Percentiles rank a stretch among this genome's conserved stretches.
Evolutionary conservation across 2,888 invertebrate species (phyloP).

Genomic region (Coleophora deauratella): DNA sequence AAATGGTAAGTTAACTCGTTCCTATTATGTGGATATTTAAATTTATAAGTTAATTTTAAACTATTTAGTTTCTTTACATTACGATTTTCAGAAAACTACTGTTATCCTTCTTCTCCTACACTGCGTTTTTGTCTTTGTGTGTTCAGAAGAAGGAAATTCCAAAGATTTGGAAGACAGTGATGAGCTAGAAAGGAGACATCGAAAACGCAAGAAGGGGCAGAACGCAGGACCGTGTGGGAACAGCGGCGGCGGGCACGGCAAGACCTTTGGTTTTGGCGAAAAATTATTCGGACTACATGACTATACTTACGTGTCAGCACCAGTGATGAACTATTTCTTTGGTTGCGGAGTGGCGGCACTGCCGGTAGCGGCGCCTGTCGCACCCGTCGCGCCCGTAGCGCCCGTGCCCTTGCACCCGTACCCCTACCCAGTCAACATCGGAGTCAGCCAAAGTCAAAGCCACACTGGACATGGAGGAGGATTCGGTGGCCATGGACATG

Average conservation of each 20-base stretch:
- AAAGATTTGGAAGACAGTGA: slow-evolving; percentile 41
- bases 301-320: slow-evolving; percentile 55
- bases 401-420: slow-evolving; percentile 17
- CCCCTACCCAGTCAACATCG: slow-evolving; percentile 21
- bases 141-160: slow-evolving; percentile 27
- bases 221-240: slow-evolving; percentile 30
- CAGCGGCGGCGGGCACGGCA: slow-evolving; percentile 3
- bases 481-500: slow-evolving; percentile 18
- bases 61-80: not conserved
- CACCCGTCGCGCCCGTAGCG: slow-evolving; percentile 16
- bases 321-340: slow-evolving; percentile 58
- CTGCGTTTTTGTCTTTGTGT: slow-evolving; percentile 21
- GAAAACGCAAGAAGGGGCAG: slow-evolving; percentile 45
- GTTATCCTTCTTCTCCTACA: slow-evolving; percentile 33
- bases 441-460: slow-evolving; percentile 23
- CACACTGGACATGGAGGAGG: slow-evolving; percentile 10
- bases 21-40: not conserved
- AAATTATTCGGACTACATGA: slow-evolving; percentile 43
- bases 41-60: slow-evolving; percentile 5
- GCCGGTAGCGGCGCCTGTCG: slow-evolving; percentile 17
- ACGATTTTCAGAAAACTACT: slow-evolving; percentile 30
- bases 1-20: slow-evolving; percentile 29
- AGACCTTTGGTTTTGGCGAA: slow-evolving; percentile 27
- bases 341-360: slow-evolving; percentile 40
- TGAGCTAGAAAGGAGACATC: slow-evolving; percentile 43